These are phyloP conservation scores for Leptarthrus brevirostris DNA, from an alignment of 2,888 invertebrate genomes.

Conservation along the genomic window DNA sequence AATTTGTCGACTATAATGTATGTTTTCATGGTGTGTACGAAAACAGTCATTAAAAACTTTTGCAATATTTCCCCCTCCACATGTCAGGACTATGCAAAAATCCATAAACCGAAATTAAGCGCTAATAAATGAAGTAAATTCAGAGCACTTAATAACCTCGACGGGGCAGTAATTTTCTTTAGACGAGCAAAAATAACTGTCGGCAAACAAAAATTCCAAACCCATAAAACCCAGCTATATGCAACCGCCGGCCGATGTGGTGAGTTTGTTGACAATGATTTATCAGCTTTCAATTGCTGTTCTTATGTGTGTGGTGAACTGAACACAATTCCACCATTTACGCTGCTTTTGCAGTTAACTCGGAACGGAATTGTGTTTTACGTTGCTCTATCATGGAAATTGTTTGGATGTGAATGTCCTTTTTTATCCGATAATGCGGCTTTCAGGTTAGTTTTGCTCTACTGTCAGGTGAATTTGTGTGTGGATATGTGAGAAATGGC, in stretches of 20 bases:
- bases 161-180: not conserved
- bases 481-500: slow-evolving; percentile 13
- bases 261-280: slow-evolving; percentile 53
- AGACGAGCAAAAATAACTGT: not conserved
- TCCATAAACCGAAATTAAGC: not conserved
- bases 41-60: no score
- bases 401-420: not conserved
- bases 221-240: slow-evolving; percentile 1
- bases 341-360: slow-evolving; percentile 8
- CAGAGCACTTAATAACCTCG: not conserved
- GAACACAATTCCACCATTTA: slow-evolving; percentile 18
- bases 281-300: slow-evolving; percentile 51
- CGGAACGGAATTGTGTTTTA: not conserved
- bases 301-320: slow-evolving; percentile 44
- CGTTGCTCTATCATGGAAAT: not conserved
- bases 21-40: no score
- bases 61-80: no score
- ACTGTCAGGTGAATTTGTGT: not conserved
- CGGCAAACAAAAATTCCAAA: not conserved
- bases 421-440: slow-evolving; percentile 26
- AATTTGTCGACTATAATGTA: no score
- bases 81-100: no score
- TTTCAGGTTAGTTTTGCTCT: slow-evolving; percentile 3
- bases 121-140: slow-evolving; percentile 14
- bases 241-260: slow-evolving; percentile 9